Evolutionary conservation across 30 jellyfish, hydroid and myxozoan species (phyloP), one percentile per base, ranked within the genome.

Genomic region (Aurelia aurita): DNA sequence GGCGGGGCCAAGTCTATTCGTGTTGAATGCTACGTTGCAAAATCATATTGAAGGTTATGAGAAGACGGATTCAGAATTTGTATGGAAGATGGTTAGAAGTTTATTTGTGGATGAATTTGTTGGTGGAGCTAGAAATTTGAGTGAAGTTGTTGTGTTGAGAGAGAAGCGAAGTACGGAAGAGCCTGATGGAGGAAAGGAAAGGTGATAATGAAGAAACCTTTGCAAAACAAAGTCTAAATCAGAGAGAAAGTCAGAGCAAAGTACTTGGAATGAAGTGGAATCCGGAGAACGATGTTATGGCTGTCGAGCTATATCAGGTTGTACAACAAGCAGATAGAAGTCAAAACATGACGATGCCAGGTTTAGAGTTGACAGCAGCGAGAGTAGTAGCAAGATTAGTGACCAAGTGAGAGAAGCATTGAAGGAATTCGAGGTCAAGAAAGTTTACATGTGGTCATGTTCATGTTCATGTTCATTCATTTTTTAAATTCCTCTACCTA

Each of bases 191-290:
- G 34, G 84, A 66, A 29, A 31, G 65, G 57, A 75, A 80, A 27
- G 68, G 80, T 20, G 84, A 51, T 54, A 53, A 19, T 5, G 75
- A 23, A 3, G 84, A 53, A 66, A 51, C 84, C 5, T 80, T 61
- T 54, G 91, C 89, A 46, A 58, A 77, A 51, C 89, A 77, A 49
- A 60, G 70, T 22, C 65, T 77, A 34, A 77, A 29, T 23, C 80
- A 35, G 45, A 25, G 34, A 19, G 84, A 16, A 47, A 31, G 72
- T 51, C 80, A 62, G 22, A 77, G 89, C 31, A 77, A 77, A 54
- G 89, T 77, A 28, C 79, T 77, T 54, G 89, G 89, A 15, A 34
- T 77, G 3, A 60, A 77, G 59, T 77, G 89, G 89, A 62, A 77
- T 45, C 62, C 79, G 31, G 71, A 46, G 57, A 62, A 43, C 25